phyloP scores from a whole-genome alignment of 1,140 invertebrate species.

The Arctopsyche grandis region DNA sequence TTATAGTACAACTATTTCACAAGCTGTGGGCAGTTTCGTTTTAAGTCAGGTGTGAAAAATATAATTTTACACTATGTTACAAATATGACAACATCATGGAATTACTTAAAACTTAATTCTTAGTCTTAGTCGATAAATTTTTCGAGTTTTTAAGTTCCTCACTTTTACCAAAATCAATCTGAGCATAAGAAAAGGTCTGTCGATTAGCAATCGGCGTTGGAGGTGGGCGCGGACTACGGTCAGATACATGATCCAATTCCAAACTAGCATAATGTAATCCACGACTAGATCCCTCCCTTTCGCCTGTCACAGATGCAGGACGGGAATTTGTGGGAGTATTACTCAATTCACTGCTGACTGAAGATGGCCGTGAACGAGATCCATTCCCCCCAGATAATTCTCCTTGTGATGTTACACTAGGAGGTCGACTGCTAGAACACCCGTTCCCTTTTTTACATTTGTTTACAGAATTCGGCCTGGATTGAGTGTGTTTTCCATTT shows the following conservation, averaged over 20 bases:
- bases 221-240: conserved; percentile 38
- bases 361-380: conserved; percentile 56
- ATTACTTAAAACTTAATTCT: conserved; percentile 44
- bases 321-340: conserved; percentile 56
- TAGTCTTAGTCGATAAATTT: conserved; percentile 51
- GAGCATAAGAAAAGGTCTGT: conserved; percentile 72
- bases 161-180: conserved; percentile 77
- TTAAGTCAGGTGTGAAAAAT: conserved; percentile 18
- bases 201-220: conserved; percentile 60
- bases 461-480: conserved; percentile 58
- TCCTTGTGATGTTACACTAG: conserved; percentile 48
- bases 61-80: conserved; percentile 24
- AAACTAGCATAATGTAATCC: conserved; percentile 73
- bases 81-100: conserved; percentile 3
- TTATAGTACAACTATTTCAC: conserved; percentile 4
- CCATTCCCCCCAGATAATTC: conserved; percentile 30
- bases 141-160: conserved; percentile 59
- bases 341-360: conserved; percentile 58
- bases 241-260: conserved; percentile 65
- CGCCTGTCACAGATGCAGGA: conserved; percentile 61
- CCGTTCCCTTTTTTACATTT: conserved; percentile 52
- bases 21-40: not conserved
- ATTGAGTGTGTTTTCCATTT: conserved; percentile 55
- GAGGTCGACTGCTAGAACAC: conserved; percentile 42
- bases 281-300: conserved; percentile 55